phyloP scores from a whole-genome alignment of 2,888 invertebrate genomes.

The Scaptomyza tumidula region DNA sequence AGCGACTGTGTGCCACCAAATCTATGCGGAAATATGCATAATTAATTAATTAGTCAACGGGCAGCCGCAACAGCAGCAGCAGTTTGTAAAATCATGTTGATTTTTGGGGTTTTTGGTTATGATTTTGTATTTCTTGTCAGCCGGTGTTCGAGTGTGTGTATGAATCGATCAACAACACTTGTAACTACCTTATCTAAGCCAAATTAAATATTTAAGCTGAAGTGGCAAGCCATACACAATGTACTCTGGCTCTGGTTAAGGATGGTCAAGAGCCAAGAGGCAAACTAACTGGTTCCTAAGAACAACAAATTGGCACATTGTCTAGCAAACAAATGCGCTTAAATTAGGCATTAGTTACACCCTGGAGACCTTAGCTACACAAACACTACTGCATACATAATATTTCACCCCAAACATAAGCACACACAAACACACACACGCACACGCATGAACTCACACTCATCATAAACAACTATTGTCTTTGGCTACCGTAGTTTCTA shows the following conservation, averaged over 20 bases:
- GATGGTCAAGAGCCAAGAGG: slow-evolving; percentile 13
- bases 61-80: slow-evolving; percentile 12
- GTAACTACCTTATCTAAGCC: slow-evolving; percentile 11
- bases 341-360: slow-evolving; percentile 65
- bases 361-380: slow-evolving; percentile 57
- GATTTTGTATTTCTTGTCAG: slow-evolving; percentile 36
- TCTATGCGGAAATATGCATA: slow-evolving; percentile 73
- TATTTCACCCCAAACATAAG: slow-evolving; percentile 57
- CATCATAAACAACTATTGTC: slow-evolving; percentile 8
- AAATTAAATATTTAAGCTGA: slow-evolving; percentile 27
- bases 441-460: slow-evolving; percentile 2
- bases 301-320: slow-evolving; percentile 54
- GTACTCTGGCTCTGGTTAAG: not conserved
- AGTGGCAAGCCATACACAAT: slow-evolving; percentile 17
- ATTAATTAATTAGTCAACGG: slow-evolving; percentile 72
- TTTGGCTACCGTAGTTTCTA: slow-evolving; percentile 28
- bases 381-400: slow-evolving; percentile 71
- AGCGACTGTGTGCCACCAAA: slow-evolving; percentile 51
- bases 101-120: slow-evolving; percentile 33
- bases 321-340: slow-evolving; percentile 63
- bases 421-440: slow-evolving; percentile 16
- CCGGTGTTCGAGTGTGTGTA: not conserved
- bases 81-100: slow-evolving; percentile 27
- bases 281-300: slow-evolving; percentile 21
- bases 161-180: slow-evolving; percentile 19